Evolutionary conservation across 2,888 invertebrate genomes (phyloP).

Genomic region (Teinopalpus imperialis): DNA sequence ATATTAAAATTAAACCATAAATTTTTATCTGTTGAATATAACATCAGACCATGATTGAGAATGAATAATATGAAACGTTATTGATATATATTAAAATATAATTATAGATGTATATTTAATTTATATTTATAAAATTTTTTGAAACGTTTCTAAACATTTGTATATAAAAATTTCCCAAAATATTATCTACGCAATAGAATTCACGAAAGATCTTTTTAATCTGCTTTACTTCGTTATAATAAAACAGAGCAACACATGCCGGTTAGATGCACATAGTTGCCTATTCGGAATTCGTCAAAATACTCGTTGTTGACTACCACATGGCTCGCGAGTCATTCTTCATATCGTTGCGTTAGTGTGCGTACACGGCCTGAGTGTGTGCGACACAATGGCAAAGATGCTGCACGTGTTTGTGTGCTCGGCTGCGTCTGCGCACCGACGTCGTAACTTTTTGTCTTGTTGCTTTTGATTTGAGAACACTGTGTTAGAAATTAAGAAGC

Average conservation of each 20-base stretch:
- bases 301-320: slow-evolving; percentile 70
- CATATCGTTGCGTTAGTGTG: slow-evolving; percentile 42
- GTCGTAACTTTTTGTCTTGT: slow-evolving; percentile 14
- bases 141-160: too few relatives aligned
- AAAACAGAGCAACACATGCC: slow-evolving; percentile 25
- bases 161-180: too few relatives aligned
- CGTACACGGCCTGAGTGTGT: slow-evolving; percentile 27
- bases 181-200: too few relatives aligned
- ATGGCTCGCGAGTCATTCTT: slow-evolving; percentile 68
- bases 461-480: background rate
- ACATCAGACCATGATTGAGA: too few relatives aligned
- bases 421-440: slow-evolving; percentile 37
- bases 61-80: too few relatives aligned
- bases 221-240: too few relatives aligned
- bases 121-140: too few relatives aligned
- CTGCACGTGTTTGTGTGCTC: slow-evolving; percentile 27
- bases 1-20: too few relatives aligned
- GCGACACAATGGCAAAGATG: slow-evolving; percentile 27
- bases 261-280: slow-evolving; percentile 40
- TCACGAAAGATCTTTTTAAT: too few relatives aligned
- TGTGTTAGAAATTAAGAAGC: background rate
- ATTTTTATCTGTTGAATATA: too few relatives aligned
- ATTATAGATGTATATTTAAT: too few relatives aligned
- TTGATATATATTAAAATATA: too few relatives aligned
- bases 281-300: slow-evolving; percentile 80